These are phyloP conservation scores for Xenopus borealis DNA, from an alignment of 2,113 vertebrate genomes.

Conservation along the genomic window DNA sequence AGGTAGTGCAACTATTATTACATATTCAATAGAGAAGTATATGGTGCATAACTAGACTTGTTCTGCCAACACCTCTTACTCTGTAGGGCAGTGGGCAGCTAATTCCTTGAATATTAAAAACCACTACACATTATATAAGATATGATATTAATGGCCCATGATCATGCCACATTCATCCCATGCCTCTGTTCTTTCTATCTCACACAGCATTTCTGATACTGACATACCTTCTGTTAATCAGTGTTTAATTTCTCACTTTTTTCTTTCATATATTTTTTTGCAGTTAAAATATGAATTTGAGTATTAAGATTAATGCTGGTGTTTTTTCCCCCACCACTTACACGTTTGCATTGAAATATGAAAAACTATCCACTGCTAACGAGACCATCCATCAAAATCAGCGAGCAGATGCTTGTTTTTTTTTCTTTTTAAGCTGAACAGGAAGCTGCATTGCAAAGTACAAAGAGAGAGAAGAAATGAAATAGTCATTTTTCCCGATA, in stretches of 20 bases:
- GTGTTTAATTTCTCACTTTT: not conserved
- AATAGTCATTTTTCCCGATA: conserved; percentile 4
- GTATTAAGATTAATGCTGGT: conserved; percentile 34
- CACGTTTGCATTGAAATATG: conserved; percentile 34
- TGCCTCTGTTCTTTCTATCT: not conserved
- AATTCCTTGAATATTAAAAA: no score
- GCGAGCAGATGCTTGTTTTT: conserved; percentile 34
- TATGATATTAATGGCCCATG: not conserved
- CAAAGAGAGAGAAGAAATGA: conserved; percentile 12
- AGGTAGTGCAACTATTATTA: no score
- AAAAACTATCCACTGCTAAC: conserved; percentile 41
- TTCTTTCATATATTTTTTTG: not conserved
- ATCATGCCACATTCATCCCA: not conserved
- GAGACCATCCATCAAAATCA: conserved; percentile 43
- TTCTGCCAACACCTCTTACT: no score
- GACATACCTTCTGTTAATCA: not conserved
- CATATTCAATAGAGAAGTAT: no score
- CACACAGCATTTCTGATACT: not conserved
- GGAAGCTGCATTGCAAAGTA: conserved; percentile 9
- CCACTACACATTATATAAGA: not conserved
- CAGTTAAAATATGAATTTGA: not conserved
- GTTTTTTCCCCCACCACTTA: not conserved
- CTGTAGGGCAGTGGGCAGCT: no score
- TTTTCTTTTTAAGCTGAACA: not conserved
- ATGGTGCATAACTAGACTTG: no score